Base-by-base conservation (phyloP, 1,140 invertebrate species). In the Plodia interpunctella region DNA sequence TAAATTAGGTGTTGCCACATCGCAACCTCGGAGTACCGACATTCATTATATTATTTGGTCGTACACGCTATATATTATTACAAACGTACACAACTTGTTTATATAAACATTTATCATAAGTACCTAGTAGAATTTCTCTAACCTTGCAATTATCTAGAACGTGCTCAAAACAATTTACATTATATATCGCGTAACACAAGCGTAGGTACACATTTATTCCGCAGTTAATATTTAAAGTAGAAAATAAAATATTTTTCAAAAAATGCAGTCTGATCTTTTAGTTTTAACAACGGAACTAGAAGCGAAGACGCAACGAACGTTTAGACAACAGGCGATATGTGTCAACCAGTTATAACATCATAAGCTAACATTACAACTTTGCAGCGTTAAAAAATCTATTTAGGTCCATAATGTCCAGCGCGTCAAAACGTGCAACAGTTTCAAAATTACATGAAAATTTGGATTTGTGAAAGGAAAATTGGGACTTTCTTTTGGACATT, bases 31-130 rank as follows among this genome's bases (percentile, higher is more conserved):
- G 54, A 62, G 60, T 68, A 68, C 59, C 66, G 62, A 69, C 62
- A 74, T 55, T 64, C 63, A 66, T 50, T 65, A 65, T n/a, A 68
- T 65, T 70, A 72, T 66, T 76, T 77, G 74, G 72, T 77, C 72
- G 66, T 70, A 78, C 66, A 76, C 61, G 63, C 65, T 68, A 70
- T 67, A 72, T 57, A 70, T 64, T 66, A 73, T 72, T 77, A 79
- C 70, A 74, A 72, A 73, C 74, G 64, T 79, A 73, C 69, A 72
- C 72, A 77, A 77, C 67, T 72, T 70, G 50, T 60, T 72, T 70
- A 71, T 69, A 74, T 70, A 72, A 73, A 78, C 72, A 74, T 76
- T 72, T 65, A 68, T 52, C 62, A 65, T 62, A 66, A 62, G 63
- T 69, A 70, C 62, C 64, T 73, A 76, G 66, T 59, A 62, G 59